Percentiles rank a stretch among this genome's conserved stretches.
These are phyloP conservation scores for Oncorhynchus kisutch DNA, from an alignment of 2,113 vertebrate genomes.

Conservation along the genomic window DNA sequence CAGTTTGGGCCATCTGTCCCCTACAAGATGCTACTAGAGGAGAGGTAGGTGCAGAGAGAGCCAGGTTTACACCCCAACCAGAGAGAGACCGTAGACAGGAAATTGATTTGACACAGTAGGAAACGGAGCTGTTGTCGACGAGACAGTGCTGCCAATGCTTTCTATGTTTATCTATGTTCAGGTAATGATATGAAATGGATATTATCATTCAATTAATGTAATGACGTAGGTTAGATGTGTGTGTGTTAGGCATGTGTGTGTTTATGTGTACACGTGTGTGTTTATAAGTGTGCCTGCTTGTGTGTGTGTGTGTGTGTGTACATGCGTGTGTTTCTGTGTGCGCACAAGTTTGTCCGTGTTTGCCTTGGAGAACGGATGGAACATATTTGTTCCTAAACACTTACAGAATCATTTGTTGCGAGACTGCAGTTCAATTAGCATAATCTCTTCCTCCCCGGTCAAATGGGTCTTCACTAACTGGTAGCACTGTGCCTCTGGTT, in stretches of 20 bases:
- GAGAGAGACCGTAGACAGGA: neutral
- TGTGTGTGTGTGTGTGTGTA: neutral
- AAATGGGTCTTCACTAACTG: no score
- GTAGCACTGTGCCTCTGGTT: no score
- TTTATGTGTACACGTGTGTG: neutral
- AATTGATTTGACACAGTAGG: neutral
- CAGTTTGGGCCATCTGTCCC: slow-evolving; percentile 61
- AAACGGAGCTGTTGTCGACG: neutral
- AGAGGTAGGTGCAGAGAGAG: neutral
- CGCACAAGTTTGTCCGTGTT: neutral
- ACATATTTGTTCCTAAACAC: no score
- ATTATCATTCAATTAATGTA: no score
- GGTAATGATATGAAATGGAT: no score
- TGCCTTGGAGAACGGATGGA: neutral
- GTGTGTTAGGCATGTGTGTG: neutral
- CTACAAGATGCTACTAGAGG: slow-evolving; percentile 3
- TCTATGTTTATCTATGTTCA: neutral
- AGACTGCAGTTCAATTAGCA: no score
- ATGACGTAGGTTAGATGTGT: neutral
- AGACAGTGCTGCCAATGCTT: neutral
- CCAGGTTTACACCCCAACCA: neutral
- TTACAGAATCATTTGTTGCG: no score
- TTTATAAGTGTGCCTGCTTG: neutral
- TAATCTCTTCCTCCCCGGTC: no score
- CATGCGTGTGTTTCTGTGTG: neutral